Evolutionary conservation across 2,113 vertebrate genomes (phyloP), one percentile per base, ranked within the genome.

Genomic region (Gobio gobio): DNA sequence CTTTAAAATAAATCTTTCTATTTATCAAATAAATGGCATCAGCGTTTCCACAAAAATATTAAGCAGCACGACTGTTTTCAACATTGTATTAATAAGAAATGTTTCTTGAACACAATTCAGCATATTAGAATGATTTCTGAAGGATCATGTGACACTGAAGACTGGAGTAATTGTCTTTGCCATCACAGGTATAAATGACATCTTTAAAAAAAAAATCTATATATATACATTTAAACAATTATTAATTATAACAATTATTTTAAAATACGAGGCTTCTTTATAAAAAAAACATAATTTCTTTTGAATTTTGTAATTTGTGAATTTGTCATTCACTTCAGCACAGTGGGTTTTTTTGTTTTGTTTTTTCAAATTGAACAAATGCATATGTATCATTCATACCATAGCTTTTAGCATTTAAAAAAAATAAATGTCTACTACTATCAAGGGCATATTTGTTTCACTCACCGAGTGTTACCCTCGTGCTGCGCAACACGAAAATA

Each of bases 401-500:
- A 40, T 43, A 10, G 8, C 20, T 66, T 58, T 54, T 59, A 4
- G 40, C 10, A 24, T 10, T 29, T 68, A 40, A 90, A 40, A 40
- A 40, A 29, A 29, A 29, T 10, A 2, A 13, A 89, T 86, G 90
- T 85, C 85, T 87, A 63, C 36, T 88, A 76, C 75, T 8, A 58
- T 70, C 47, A 75, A 29, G 36, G 51, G 24, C 5, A 26, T 45
- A 24, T 45, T 82, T 51, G 78, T 73, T 82, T 66, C 22, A 33
- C 49, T 77, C 66, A 33, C 70, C 90, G 89, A 92, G 88, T 83
- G 86, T 87, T 75, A 72, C 51, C 82, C 24, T 68, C 13, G 43
- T 61, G 73, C 36, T 22, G 2, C 77, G 58, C 72, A 88, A 87
- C 78, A 90, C 86, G 84, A 87, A 91, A 91, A 92, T 92, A 92